Base-by-base conservation (phyloP, 2,888 invertebrate species). In the Anthrax anthrax region DNA sequence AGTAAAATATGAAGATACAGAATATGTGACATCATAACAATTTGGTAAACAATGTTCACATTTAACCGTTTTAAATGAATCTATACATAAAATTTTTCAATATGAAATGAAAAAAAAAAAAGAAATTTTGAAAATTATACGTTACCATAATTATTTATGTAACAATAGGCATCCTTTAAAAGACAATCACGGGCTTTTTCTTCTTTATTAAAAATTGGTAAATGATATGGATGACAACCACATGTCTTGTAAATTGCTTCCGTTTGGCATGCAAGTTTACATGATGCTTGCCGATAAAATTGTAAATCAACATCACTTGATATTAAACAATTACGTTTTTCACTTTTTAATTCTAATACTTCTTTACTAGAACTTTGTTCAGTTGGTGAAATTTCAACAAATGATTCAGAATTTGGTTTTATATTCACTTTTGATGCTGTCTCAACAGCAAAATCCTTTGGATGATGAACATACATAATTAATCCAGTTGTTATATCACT, bases 11-110 rank as follows among this genome's bases (percentile, higher is more conserved):
- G 64, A 58, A 8, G 62, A 51, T 1, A 61, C 63, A 8, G 62
- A 58, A 38, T 68, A 68, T 5, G 65, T 63, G 3, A 68, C 64
- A 51, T 68, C 68, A 50, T 66, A 60, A 47, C 67, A 68, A 45
- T 65, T 65, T 4, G 68, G 68, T 17, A 65, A 52, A 43, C 67
- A 68, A 10, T 64, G 59, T 38, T 60, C 60, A 45, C 67, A 68
- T 32, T 61, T 59, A 3, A 60, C 55, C 34, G 58, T 63, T 48
- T 63, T 65, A 32, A 67, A 64, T 32, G 55, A 55, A 40, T 63
- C 66, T 65, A 40, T 6, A 12, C 9, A 9, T 1, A 27, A 27
- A 27, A 27, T n/a, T n/a, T n/a, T n/a, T n/a, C n/a, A 23, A 6
- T 23, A 8, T 23, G 8, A 23, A 23, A 6, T 23, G 23, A 32